These are phyloP conservation scores for Bos javanicus DNA, from an alignment of 2,113 vertebrate species.

Conservation along the genomic window DNA sequence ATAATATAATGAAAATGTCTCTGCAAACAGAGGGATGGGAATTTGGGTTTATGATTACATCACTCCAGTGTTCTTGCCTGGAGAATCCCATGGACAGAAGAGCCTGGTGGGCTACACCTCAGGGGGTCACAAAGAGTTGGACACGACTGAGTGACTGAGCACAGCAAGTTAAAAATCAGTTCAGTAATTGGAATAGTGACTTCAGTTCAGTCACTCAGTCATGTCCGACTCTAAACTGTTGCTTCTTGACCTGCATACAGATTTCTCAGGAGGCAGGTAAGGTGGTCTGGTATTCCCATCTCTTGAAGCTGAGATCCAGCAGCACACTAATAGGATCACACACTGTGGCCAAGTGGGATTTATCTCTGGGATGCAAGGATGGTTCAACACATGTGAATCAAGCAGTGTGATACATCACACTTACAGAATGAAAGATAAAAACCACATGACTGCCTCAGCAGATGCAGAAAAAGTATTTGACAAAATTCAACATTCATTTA, in stretches of 20 bases:
- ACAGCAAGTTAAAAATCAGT: background rate
- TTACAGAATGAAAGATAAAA: background rate
- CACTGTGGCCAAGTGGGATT: background rate
- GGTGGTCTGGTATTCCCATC: background rate
- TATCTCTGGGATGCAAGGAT: background rate
- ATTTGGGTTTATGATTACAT: background rate
- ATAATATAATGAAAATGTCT: fast-evolving
- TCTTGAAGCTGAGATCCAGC: background rate
- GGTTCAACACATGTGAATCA: background rate
- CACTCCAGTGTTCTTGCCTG: background rate
- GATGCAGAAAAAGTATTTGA: background rate
- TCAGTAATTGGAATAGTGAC: background rate
- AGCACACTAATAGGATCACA: background rate
- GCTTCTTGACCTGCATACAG: background rate
- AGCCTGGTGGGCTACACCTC: background rate
- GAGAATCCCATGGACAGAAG: background rate
- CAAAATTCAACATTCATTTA: background rate
- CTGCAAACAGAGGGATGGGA: no score
- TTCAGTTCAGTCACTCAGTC: background rate
- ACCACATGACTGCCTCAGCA: background rate
- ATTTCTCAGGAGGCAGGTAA: background rate
- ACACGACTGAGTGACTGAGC: background rate
- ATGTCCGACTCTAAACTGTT: background rate
- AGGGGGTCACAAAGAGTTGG: background rate
- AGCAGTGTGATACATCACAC: background rate